Base-by-base conservation (phyloP, 2,888 invertebrate species). In the Pandemis heparana region DNA sequence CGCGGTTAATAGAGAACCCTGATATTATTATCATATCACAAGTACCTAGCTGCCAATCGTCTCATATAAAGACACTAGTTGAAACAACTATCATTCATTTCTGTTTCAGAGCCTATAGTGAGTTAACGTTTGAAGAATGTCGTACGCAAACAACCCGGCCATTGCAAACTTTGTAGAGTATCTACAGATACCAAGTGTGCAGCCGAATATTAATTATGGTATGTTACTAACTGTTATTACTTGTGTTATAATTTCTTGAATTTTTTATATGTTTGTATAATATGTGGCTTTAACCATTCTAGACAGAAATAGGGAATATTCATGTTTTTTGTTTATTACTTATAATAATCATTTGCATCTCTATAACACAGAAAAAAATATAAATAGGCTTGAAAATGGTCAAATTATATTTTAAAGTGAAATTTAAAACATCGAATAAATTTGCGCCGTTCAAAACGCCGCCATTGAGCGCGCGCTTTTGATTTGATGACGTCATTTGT, bases 151-250 rank as follows among this genome's bases (percentile, higher is more conserved):
- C 73, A 91, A 90, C 80, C 77, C 92, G 76, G 95, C 97, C 62
- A 96, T 97, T 66, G 95, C 95, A 59, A 96, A 96, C 84, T 97
- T 97, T 84, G 92, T 96, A 59, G 96, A 97, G 80, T 97, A 97
- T 90, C 89, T 97, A 70, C 92, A 95, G 79, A 96, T 97, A 82
- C 96, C 97, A 18, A 96, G 97, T 72, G 96, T 97, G 1, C 97
- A 97, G 74, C 97, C 97, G 0, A 89, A 96, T 81, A 95, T 97
- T 43, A 95, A 97, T 84, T 97, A 97, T 87, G 96, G 97, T 97
- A 87, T 94, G 90, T 83, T 53, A 7, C 12, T 14, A 48, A n/a
- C 14, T 18, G 6, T 53, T 53, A 18, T 43, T 43, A 18, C 2
- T 53, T 16, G 16, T 18, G 4, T 0, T 8, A 9, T 16, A 18